Conservation (phyloP, 2,888 invertebrate genomes). For the Clitarchus hookeri region DNA sequence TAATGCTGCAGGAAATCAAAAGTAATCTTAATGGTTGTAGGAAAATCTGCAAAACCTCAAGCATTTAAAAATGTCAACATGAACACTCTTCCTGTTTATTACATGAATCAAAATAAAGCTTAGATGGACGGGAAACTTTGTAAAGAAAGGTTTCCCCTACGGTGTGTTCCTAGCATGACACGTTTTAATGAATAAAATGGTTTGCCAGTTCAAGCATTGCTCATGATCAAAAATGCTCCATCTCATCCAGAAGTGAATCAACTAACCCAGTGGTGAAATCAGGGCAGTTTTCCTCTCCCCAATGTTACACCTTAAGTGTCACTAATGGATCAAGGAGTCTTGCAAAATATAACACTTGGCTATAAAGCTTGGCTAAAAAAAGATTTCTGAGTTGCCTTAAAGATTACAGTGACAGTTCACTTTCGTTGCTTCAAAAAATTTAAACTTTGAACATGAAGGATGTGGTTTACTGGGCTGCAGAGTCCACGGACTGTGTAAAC, state of each 20-base stretch:
- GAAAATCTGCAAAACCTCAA: too few species aligned
- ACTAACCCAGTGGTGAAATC: neutral
- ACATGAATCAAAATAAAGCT: neutral
- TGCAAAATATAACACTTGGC: constrained; percentile 27
- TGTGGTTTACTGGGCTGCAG: constrained; percentile 7
- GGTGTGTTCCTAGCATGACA: neutral
- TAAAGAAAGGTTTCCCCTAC: neutral
- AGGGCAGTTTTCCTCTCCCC: constrained; percentile 12
- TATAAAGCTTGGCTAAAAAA: neutral
- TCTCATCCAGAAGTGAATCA: neutral
- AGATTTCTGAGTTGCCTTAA: neutral
- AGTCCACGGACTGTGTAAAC: neutral
- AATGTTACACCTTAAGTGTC: neutral
- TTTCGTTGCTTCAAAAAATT: neutral
- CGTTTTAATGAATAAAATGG: neutral
- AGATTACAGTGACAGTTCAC: constrained; percentile 16
- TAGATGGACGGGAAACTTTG: neutral
- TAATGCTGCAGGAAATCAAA: constrained; percentile 47
- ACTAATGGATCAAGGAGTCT: neutral
- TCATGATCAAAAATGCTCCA: neutral
- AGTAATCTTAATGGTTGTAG: constrained; percentile 47
- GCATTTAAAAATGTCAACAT: constrained; percentile 40
- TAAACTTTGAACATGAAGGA: neutral
- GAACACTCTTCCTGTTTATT: neutral
- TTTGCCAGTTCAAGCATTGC: constrained; percentile 10